A percentile compares a stretch with the other conserved stretches of the same genome.
These are phyloP conservation scores for Formicarius rufipectus DNA, from an alignment of 2,113 vertebrate species.

Conservation along the genomic window DNA sequence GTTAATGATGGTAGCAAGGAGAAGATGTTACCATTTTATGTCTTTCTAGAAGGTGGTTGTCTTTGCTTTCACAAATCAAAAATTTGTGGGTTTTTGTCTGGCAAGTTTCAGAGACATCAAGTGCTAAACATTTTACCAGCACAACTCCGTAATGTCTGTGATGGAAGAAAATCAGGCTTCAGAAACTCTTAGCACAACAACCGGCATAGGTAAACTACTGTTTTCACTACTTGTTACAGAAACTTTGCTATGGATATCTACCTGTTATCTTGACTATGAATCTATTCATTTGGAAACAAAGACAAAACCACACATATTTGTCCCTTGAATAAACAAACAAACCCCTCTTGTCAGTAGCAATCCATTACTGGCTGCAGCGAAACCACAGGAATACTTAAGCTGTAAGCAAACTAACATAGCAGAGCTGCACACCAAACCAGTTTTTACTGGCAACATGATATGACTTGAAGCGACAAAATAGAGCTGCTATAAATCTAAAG, in stretches of 20 bases:
- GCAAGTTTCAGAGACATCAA: background rate
- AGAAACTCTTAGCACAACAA: background rate
- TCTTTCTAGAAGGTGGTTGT: background rate
- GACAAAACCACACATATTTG: background rate
- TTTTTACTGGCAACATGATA: background rate
- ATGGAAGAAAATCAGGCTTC: background rate
- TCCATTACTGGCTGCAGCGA: background rate
- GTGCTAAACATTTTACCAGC: background rate
- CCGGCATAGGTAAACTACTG: background rate
- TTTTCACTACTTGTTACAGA: background rate
- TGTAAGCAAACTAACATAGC: background rate
- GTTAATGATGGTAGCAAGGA: background rate
- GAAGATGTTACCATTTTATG: background rate
- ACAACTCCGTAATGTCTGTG: rapidly evolving
- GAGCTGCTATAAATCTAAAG: background rate
- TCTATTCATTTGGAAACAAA: background rate
- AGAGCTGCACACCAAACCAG: background rate
- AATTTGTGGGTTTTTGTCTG: background rate
- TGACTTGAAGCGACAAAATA: background rate
- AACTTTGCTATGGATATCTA: background rate
- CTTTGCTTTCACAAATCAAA: background rate
- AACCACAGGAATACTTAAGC: background rate
- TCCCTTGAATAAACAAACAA: background rate
- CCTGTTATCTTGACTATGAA: background rate
- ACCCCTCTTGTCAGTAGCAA: background rate